These are phyloP conservation scores for Phymatocera aterrima DNA, from an alignment of 2,888 invertebrate genomes.

Conservation along the genomic window DNA sequence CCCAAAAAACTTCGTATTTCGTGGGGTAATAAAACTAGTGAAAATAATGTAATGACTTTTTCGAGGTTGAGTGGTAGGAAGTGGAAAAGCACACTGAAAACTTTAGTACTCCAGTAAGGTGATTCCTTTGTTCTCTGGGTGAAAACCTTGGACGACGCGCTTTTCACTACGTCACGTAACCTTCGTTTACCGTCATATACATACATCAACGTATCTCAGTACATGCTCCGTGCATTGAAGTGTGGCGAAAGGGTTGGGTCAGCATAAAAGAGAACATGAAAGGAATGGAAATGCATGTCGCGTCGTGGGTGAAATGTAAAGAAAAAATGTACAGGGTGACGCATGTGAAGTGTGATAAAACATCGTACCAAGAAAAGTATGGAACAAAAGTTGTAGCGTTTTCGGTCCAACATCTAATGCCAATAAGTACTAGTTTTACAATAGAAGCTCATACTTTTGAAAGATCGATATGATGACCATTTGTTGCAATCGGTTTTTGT, in stretches of 20 bases:
- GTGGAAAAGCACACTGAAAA: conserved; percentile 31
- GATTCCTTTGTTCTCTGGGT: conserved; percentile 22
- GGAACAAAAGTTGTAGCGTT: no score
- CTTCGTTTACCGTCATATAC: background rate
- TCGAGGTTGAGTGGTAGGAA: conserved; percentile 27
- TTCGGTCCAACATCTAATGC: no score
- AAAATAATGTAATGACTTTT: conserved; percentile 23
- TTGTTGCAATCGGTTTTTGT: no score
- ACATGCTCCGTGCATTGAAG: background rate
- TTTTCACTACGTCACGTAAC: conserved; percentile 26
- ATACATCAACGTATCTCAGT: background rate
- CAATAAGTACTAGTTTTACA: no score
- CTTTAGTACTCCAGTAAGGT: conserved; percentile 12
- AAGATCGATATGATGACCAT: no score
- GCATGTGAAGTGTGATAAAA: background rate
- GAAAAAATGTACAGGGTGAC: background rate
- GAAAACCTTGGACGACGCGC: conserved; percentile 8
- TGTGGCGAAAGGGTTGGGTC: conserved; percentile 6
- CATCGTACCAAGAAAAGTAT: no score
- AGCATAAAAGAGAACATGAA: background rate
- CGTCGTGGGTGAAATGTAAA: background rate
- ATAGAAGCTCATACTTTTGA: no score
- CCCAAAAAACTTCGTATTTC: conserved; percentile 11
- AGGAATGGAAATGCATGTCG: no score
- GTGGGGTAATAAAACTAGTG: background rate